These are phyloP conservation scores for Nemapogon koenigi DNA, from an alignment of 2,888 invertebrate species.

Conservation along the genomic window DNA sequence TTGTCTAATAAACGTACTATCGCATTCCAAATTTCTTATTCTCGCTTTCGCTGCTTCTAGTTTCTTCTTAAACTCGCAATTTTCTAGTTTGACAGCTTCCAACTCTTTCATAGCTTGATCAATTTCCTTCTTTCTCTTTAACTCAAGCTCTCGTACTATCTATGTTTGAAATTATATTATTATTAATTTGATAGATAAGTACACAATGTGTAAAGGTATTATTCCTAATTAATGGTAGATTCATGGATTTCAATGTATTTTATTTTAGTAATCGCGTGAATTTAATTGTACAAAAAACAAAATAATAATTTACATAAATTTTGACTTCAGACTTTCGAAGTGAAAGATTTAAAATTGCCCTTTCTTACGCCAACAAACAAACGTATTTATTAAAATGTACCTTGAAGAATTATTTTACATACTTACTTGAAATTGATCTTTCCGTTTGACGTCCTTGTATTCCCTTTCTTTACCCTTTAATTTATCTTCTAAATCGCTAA, in stretches of 20 bases:
- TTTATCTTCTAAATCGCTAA: conserved; percentile 71
- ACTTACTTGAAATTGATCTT: conserved; percentile 41
- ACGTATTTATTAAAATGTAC: too few relatives aligned
- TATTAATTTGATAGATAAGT: conserved; percentile 8
- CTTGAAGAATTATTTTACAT: too few relatives aligned
- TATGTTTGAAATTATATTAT: conserved; percentile 22
- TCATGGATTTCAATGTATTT: too few relatives aligned
- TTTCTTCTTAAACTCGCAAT: conserved; percentile 68
- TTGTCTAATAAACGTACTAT: conserved; percentile 61
- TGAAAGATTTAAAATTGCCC: too few relatives aligned
- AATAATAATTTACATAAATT: too few relatives aligned
- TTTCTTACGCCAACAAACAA: too few relatives aligned
- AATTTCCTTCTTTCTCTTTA: conserved; percentile 60
- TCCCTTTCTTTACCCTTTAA: conserved; percentile 48
- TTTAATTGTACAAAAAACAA: too few relatives aligned
- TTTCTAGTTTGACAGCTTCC: conserved; percentile 52
- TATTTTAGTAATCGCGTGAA: too few relatives aligned
- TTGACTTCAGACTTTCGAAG: too few relatives aligned
- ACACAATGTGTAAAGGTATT: conserved; percentile 1
- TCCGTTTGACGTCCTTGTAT: conserved; percentile 29
- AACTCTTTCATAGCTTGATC: conserved; percentile 69
- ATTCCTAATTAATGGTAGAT: too few relatives aligned
- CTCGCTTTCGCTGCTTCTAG: conserved; percentile 72
- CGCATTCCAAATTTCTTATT: conserved; percentile 71
- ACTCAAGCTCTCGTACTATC: conserved; percentile 60